A percentile compares a stretch with the other conserved stretches of the same genome.
Evolutionary conservation across 2,888 invertebrate species (phyloP).

Genomic region (Caenorhabditis sp.): DNA sequence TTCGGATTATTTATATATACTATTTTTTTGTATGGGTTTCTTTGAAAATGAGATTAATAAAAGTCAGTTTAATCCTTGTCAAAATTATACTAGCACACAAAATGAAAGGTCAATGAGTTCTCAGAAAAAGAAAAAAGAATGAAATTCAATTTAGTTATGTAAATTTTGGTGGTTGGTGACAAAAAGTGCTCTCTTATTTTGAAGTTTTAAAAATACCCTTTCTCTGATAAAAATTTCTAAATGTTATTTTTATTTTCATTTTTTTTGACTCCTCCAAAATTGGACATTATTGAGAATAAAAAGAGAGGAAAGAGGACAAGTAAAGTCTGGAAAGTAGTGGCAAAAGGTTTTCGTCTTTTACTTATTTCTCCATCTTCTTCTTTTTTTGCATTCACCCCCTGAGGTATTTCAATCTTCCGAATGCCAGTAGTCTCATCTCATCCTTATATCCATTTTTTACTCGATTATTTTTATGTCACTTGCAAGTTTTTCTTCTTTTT

Average conservation of each 20-base stretch:
- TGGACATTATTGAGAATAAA: slow-evolving; percentile 41
- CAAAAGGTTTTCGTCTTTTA: slow-evolving; percentile 18
- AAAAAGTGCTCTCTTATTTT: not conserved
- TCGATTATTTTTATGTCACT: not conserved
- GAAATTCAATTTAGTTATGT: not conserved
- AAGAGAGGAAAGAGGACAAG: slow-evolving; percentile 2
- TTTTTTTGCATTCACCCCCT: slow-evolving; percentile 8
- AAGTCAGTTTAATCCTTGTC: not conserved
- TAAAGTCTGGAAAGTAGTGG: not conserved
- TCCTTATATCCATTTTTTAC: not conserved
- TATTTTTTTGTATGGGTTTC: slow-evolving; percentile 1
- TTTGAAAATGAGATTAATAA: slow-evolving; percentile 2
- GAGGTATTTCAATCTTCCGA: slow-evolving; percentile 37
- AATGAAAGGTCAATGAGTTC: slow-evolving; percentile 5
- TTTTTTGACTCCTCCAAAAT: slow-evolving; percentile 9
- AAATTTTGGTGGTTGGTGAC: not conserved
- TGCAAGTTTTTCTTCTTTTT: not conserved
- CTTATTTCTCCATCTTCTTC: slow-evolving; percentile 8
- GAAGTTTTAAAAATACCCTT: no score
- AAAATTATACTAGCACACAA: slow-evolving; percentile 1
- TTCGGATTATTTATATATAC: not conserved
- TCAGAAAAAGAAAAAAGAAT: not conserved
- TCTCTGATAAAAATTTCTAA: no score
- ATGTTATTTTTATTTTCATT: no score
- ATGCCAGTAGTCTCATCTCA: slow-evolving; percentile 1